Base-by-base conservation (phyloP, 2,888 invertebrate species). In the Cybosia mesomella region DNA sequence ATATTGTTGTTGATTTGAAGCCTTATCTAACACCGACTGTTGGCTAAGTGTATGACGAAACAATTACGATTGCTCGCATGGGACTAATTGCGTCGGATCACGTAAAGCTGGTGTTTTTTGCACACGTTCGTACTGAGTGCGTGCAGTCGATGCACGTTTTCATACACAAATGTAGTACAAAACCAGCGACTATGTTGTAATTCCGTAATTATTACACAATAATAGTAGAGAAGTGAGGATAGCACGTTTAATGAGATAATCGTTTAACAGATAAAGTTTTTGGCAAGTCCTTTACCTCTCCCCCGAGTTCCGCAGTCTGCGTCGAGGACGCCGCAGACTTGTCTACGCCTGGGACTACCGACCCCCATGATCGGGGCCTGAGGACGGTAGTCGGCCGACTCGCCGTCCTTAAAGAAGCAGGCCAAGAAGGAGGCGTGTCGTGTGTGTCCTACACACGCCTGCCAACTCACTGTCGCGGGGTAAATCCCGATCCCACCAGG, bases 31-130 rank as follows among this genome's bases (percentile, higher is more conserved):
- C 77, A 72, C 73, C 73, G 80, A 85, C 83, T 89, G 84, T 91
- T 90, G 87, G 87, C 90, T 87, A 84, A 83, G 82, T 85, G 85
- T 88, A 85, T 91, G 90, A 90, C 91, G 89, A 92, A 91, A 88
- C 84, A 87, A 90, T 91, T 91, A 89, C 83, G 83, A 83, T 83
- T 84, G 83, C 85, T 81, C 81, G 83, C 83, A 76, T 83, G 84
- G 73, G 82, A 84, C 79, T 91, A 87, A 91, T 89, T 89, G 87
- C 87, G 76, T 67, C 75, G 78, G 80, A 85, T 84, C 90, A 90
- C 87, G 89, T 87, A 87, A 89, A 86, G 78, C 67, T 64, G 66
- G 66, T 76, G 76, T 81, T 81, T 81, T 80, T 81, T 76, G 82
- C 80, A 72, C 70, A 75, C 73, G 76, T 54, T 70, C 21, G 64